Evolutionary conservation across 2,888 invertebrate genomes (phyloP).

Genomic region (Stenodera caucasica): DNA sequence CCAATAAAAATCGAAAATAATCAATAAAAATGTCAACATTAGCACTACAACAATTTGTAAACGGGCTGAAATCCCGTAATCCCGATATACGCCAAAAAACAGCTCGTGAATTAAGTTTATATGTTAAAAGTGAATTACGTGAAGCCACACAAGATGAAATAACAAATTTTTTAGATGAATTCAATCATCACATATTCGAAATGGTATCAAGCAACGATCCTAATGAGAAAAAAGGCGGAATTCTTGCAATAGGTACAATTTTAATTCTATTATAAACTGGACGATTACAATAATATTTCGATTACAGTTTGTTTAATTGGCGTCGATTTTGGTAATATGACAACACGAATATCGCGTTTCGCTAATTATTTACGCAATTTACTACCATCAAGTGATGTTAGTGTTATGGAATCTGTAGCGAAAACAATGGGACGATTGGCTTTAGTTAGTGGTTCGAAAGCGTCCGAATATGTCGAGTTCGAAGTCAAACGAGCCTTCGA

Average conservation of each 20-base stretch:
- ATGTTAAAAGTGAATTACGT: slow-evolving; percentile 86
- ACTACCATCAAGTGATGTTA: slow-evolving; percentile 86
- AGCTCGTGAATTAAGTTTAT: slow-evolving; percentile 86
- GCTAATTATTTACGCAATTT: slow-evolving; percentile 90
- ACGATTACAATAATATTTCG: neutral
- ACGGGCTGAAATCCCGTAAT: slow-evolving; percentile 85
- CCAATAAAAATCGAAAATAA: neutral
- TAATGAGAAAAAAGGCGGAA: slow-evolving; percentile 94
- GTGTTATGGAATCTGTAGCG: slow-evolving; percentile 94
- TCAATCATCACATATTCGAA: slow-evolving; percentile 93
- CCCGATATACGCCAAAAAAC: slow-evolving; percentile 84
- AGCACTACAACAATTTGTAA: slow-evolving; percentile 78
- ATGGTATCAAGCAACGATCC: slow-evolving; percentile 93
- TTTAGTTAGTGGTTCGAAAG: slow-evolving; percentile 87
- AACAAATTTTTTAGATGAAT: slow-evolving; percentile 88
- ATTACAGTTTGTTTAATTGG: slow-evolving; percentile 84
- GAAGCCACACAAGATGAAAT: slow-evolving; percentile 91
- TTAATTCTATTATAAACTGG: neutral
- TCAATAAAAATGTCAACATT: slow-evolving; percentile 58
- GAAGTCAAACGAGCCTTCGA: slow-evolving; percentile 96
- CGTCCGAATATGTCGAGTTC: slow-evolving; percentile 97
- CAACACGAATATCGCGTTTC: slow-evolving; percentile 87
- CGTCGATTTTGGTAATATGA: slow-evolving; percentile 90
- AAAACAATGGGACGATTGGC: slow-evolving; percentile 94
- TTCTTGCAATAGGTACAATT: slow-evolving; percentile 81